Percentiles rank a stretch among this genome's conserved stretches.
phyloP scores from a whole-genome alignment of 1,140 invertebrate species.

The Ceratitis capitata region DNA sequence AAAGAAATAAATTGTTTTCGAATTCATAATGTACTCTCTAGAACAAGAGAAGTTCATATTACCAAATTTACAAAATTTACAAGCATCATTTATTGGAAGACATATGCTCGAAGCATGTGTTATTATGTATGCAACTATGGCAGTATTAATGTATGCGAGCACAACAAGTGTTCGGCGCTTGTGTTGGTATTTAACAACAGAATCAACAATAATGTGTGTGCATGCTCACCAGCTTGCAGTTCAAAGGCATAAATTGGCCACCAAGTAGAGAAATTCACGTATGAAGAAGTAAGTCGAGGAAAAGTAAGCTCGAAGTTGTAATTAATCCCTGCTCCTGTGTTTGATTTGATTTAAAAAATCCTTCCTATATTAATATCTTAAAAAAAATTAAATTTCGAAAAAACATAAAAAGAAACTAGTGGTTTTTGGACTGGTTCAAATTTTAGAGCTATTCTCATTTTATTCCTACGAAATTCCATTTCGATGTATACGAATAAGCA shows the following conservation, averaged over 20 bases:
- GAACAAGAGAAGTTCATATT: background rate
- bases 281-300: too few relatives aligned
- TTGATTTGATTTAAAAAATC: too few relatives aligned
- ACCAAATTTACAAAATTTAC: background rate
- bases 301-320: too few relatives aligned
- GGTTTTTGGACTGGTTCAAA: too few relatives aligned
- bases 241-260: background rate
- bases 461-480: too few relatives aligned
- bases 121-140: background rate
- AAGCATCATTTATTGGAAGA: background rate
- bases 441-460: too few relatives aligned
- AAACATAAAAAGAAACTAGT: too few relatives aligned
- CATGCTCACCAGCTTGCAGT: background rate
- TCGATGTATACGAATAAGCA: too few relatives aligned
- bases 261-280: background rate
- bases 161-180: conserved; percentile 22
- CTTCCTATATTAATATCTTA: too few relatives aligned
- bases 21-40: background rate
- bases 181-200: background rate
- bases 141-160: background rate
- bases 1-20: background rate
- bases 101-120: background rate
- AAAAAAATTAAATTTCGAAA: too few relatives aligned
- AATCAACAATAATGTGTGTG: background rate
- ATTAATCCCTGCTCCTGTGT: too few relatives aligned